These are phyloP conservation scores for Ovibos moschatus DNA, from an alignment of 2,113 vertebrate species.

Conservation along the genomic window DNA sequence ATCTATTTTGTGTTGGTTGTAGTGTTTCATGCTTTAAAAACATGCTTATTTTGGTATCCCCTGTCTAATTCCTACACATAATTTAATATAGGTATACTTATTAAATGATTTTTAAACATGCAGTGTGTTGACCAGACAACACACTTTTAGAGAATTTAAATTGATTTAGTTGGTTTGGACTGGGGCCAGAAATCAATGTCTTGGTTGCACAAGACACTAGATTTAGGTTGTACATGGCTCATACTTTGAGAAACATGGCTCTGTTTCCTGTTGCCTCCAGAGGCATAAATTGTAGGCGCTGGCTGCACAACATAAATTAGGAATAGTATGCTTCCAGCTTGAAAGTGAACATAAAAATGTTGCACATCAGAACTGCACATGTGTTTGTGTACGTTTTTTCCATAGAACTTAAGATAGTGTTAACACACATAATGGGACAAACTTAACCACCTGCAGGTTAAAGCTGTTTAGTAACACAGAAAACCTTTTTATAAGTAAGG, in stretches of 20 bases:
- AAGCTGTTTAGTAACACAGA: background rate
- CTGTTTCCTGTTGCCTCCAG: conserved; percentile 5
- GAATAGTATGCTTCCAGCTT: background rate
- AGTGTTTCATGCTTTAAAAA: conserved; percentile 37
- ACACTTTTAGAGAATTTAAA: conserved; percentile 2
- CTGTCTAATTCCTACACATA: background rate
- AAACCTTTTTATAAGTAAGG: background rate
- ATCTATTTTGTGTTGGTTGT: conserved; percentile 11
- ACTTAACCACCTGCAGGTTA: background rate
- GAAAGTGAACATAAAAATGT: background rate
- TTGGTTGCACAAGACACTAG: background rate
- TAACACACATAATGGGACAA: background rate
- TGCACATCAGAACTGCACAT: background rate
- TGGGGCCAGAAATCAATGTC: background rate
- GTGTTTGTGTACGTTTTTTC: background rate
- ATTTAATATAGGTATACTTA: background rate
- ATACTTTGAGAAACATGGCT: background rate
- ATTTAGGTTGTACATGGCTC: background rate
- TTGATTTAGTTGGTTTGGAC: conserved; percentile 10
- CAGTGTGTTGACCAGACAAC: background rate
- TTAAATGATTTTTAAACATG: background rate
- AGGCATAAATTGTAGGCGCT: background rate
- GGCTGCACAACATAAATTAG: background rate
- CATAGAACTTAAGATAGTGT: background rate
- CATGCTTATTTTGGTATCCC: background rate